Conservation (phyloP, 2,797 vertebrate genomes). For the Notamacropus eugenii region DNA sequence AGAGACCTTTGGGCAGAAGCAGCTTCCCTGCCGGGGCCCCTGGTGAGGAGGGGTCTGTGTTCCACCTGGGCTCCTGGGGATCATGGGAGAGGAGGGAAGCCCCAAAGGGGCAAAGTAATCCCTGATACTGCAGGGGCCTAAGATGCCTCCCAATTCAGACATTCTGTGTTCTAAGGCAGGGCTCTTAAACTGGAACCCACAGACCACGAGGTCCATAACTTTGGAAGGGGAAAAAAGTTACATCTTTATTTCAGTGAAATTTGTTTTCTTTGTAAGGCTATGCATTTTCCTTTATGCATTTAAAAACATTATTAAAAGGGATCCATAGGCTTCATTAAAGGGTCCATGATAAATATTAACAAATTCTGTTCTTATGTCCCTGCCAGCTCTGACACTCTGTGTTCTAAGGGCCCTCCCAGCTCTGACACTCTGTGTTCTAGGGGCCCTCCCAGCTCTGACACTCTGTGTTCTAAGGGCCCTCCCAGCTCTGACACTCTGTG, state of each 20-base stretch:
- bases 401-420: too few relatives aligned
- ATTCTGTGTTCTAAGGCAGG: not conserved
- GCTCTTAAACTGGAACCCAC: not conserved
- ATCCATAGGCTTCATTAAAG: not conserved
- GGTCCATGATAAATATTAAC: not conserved
- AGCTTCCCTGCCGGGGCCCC: constrained; percentile 83
- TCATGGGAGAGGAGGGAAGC: not conserved
- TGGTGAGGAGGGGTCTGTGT: constrained; percentile 82
- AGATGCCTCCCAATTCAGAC: not conserved
- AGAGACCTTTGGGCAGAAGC: constrained; percentile 84
- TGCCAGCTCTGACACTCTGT: not conserved
- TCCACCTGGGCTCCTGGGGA: not conserved
- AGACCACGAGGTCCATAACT: not conserved
- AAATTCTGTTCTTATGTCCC: not conserved
- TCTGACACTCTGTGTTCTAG: not conserved
- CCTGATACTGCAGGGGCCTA: not conserved
- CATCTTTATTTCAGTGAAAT: not conserved
- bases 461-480: too few relatives aligned
- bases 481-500: too few relatives aligned
- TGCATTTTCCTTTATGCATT: not conserved
- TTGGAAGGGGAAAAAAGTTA: not conserved
- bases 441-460: too few relatives aligned
- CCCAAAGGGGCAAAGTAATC: not conserved
- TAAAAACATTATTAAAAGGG: not conserved
- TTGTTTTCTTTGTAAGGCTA: not conserved